Evolutionary conservation across 1,140 invertebrate species (phyloP).

Genomic region (Panulirus ornatus): DNA sequence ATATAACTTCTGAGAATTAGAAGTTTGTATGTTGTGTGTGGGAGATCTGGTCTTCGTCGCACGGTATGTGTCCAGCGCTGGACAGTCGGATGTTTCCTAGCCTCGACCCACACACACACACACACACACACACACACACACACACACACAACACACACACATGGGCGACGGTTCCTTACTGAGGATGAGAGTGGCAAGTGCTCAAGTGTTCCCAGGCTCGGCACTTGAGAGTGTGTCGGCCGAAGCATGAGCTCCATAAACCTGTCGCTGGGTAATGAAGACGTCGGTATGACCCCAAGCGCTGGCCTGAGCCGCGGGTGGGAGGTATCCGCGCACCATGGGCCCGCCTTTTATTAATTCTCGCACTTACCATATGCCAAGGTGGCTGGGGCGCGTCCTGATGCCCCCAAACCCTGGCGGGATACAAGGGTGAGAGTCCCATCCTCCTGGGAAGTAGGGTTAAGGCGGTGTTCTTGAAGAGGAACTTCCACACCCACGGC

Average conservation of each 20-base stretch:
- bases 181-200: too few relatives aligned
- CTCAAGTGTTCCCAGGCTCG: neutral
- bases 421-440: constrained; percentile 51
- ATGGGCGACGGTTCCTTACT: too few relatives aligned
- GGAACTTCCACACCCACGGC: constrained; percentile 50
- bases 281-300: constrained; percentile 31
- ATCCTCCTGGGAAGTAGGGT: constrained; percentile 17
- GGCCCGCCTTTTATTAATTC: constrained; percentile 71
- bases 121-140: too few relatives aligned
- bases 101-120: too few relatives aligned
- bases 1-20: too few relatives aligned
- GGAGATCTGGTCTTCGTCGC: too few relatives aligned
- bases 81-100: too few relatives aligned
- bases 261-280: constrained; percentile 68
- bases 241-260: constrained; percentile 36
- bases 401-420: neutral
- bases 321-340: constrained; percentile 36
- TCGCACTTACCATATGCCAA: constrained; percentile 69
- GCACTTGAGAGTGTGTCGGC: neutral
- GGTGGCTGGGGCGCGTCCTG: neutral
- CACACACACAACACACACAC: too few relatives aligned
- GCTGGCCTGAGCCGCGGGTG: neutral
- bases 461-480: constrained; percentile 53
- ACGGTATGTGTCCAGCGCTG: too few relatives aligned
- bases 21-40: too few relatives aligned